Percentiles rank a stretch among this genome's conserved stretches.
Evolutionary conservation across 1,140 invertebrate genomes (phyloP).

Genomic region (Aphelinus atriplicis): DNA sequence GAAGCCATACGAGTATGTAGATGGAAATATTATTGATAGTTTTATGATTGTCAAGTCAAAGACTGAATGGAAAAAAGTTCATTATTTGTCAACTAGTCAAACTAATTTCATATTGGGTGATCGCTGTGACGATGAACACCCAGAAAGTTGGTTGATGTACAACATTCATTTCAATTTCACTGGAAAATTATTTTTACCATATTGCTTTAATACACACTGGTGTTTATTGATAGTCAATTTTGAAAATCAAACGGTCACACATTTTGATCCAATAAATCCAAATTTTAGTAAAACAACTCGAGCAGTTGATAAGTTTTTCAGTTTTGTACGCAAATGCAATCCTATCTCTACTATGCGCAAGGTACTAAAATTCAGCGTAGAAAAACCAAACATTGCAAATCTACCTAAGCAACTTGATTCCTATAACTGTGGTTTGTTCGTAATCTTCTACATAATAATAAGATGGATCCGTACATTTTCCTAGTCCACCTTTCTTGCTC

Average conservation of each 20-base stretch:
- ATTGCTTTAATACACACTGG: neutral
- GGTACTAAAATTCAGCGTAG: too few relatives aligned
- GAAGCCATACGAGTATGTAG: too few relatives aligned
- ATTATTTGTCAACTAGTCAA: neutral
- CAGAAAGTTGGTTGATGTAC: neutral
- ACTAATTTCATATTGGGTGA: neutral
- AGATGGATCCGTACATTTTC: too few relatives aligned
- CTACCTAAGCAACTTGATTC: too few relatives aligned
- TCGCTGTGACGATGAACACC: neutral
- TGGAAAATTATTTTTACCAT: slow-evolving; percentile 1
- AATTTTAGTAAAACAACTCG: too few relatives aligned
- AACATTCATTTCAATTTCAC: neutral
- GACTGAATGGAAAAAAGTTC: neutral
- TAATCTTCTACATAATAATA: too few relatives aligned
- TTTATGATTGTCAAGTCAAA: neutral
- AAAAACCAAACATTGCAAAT: too few relatives aligned
- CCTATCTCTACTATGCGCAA: too few relatives aligned
- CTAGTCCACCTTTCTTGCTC: too few relatives aligned
- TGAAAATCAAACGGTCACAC: neutral
- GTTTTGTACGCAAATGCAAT: too few relatives aligned
- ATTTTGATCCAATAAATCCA: neutral
- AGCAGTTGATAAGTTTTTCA: too few relatives aligned
- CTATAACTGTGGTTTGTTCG: too few relatives aligned
- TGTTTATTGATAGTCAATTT: neutral
- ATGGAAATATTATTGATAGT: neutral